Percentiles rank a stretch among this genome's conserved stretches.
Evolutionary conservation across 2,888 invertebrate species (phyloP).

Genomic region (Yponomeuta cagnagella): DNA sequence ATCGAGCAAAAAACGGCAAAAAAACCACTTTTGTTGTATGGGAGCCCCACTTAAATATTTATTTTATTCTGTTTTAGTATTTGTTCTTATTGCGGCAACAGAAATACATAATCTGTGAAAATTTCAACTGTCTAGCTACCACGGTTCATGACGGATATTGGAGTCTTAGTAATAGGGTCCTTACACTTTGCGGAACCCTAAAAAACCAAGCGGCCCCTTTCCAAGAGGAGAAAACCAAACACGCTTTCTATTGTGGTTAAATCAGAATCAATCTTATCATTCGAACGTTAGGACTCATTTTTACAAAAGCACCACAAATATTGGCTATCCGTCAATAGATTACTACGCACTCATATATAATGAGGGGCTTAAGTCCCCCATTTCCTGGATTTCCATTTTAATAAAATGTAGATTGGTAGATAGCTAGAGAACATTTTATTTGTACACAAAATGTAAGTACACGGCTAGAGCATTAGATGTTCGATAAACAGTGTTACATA

Average conservation of each 20-base stretch:
- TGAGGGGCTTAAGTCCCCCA: background rate
- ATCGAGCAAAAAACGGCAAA: too few relatives aligned
- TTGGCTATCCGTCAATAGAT: slow-evolving; percentile 4
- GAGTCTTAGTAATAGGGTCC: too few relatives aligned
- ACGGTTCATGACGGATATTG: too few relatives aligned
- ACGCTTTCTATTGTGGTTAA: background rate
- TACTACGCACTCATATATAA: background rate
- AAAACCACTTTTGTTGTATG: too few relatives aligned
- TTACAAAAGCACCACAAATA: background rate
- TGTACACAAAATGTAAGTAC: background rate
- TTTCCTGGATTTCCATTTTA: slow-evolving; percentile 1
- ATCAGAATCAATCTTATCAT: background rate
- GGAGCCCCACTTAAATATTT: too few relatives aligned
- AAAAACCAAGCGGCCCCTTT: slow-evolving; percentile 33
- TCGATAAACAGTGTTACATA: slow-evolving; percentile 5
- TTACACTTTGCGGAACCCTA: too few relatives aligned
- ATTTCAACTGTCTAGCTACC: too few relatives aligned
- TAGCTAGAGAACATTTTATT: background rate
- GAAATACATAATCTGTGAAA: too few relatives aligned
- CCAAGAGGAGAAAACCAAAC: slow-evolving; percentile 16
- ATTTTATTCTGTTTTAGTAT: too few relatives aligned
- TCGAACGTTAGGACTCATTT: background rate
- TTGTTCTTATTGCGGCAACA: too few relatives aligned
- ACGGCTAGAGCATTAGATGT: background rate
- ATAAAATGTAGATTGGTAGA: background rate